These are phyloP conservation scores for Taxidea taxus DNA, from an alignment of 2,113 vertebrate species.

Conservation along the genomic window DNA sequence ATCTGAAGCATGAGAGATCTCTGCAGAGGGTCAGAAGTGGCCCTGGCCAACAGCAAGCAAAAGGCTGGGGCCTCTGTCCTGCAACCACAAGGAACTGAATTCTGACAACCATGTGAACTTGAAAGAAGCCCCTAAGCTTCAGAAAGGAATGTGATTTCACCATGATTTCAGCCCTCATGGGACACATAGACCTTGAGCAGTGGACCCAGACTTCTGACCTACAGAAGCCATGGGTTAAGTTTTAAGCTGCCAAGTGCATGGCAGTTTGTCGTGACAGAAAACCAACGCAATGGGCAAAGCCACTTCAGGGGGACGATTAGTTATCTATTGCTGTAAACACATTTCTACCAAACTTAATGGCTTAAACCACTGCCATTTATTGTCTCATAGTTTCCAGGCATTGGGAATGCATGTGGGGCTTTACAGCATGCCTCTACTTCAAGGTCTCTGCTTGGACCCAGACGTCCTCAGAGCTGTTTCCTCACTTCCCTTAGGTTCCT, in stretches of 20 bases:
- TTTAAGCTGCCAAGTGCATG: neutral
- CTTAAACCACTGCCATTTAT: neutral
- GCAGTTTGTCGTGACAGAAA: neutral
- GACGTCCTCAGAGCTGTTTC: neutral
- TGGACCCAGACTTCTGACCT: neutral
- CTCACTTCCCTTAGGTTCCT: neutral
- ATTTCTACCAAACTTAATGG: neutral
- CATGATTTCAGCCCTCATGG: neutral
- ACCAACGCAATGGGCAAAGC: neutral
- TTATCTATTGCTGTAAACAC: neutral
- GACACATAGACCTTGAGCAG: neutral
- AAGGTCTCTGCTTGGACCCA: neutral
- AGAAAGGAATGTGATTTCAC: neutral
- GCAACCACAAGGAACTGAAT: neutral
- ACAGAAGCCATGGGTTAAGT: neutral
- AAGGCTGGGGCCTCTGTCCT: neutral
- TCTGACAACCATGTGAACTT: neutral
- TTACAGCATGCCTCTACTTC: neutral
- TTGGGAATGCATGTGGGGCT: neutral
- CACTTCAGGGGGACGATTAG: accelerated
- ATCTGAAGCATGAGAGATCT: neutral
- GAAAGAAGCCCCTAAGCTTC: neutral
- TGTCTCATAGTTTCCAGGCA: neutral
- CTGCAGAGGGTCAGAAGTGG: neutral
- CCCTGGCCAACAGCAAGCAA: neutral